phyloP scores from a whole-genome alignment of 2,797 vertebrate genomes.

The Nasua narica region DNA sequence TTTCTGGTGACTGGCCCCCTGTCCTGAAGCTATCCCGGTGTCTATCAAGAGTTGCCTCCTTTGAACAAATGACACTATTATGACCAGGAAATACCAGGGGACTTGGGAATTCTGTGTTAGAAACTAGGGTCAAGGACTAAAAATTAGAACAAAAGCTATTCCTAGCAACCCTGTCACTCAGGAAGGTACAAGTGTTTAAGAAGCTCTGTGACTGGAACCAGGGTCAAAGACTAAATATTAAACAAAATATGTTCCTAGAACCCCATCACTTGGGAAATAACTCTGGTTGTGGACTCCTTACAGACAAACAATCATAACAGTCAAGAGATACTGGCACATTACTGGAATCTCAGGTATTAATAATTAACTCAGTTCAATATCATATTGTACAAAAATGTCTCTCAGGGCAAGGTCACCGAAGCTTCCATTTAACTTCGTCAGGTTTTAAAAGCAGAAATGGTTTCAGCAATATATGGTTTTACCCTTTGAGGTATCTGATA shows the following conservation, averaged over 20 bases:
- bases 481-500: not conserved
- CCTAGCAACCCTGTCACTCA: not conserved
- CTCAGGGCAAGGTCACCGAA: not conserved
- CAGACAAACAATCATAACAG: not conserved
- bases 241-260: not conserved
- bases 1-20: not conserved
- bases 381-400: not conserved
- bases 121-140: not conserved
- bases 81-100: not conserved
- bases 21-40: not conserved
- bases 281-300: not conserved
- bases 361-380: not conserved
- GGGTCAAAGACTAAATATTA: not conserved
- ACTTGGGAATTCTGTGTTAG: not conserved
- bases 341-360: not conserved
- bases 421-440: not conserved
- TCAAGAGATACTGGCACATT: not conserved
- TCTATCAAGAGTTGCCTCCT: not conserved
- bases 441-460: not conserved
- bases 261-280: not conserved
- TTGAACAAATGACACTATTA: not conserved
- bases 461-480: not conserved
- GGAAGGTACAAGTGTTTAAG: not conserved
- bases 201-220: not conserved
- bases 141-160: not conserved